Evolutionary conservation across 2,888 invertebrate genomes (phyloP), one percentile per base, ranked within the genome.

Genomic region (Dexiosoma caninum): DNA sequence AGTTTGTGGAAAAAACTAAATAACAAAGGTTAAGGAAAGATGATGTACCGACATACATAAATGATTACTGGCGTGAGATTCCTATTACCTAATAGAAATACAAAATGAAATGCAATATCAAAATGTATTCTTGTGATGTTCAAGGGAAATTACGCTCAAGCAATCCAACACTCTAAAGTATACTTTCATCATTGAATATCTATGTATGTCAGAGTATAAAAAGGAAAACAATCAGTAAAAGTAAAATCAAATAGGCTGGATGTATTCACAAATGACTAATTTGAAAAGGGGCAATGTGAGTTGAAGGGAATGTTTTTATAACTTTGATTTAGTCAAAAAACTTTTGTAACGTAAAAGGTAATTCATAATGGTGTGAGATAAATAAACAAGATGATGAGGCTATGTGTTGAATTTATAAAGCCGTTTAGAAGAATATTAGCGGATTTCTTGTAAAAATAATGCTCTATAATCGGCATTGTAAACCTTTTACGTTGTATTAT

Each of bases 211-310:
- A 60, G 19, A 2, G 37, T n/a, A n/a, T n/a, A 9, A 49, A 62
- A 40, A 40, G 59, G 49, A 71, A 51, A 60, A n/a, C n/a, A n/a
- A n/a, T 21, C 42, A 7, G 14, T 21, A 51, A 30, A 60, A 51
- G 60, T 71, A 53, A 51, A 62, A 35, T 30, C 42, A 62, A 72
- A 32, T 35, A 62, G 32, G 32, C 53, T 72, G 14, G 42, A 23
- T 27, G 21, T 40, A 16, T 42, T 40, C 60, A 32, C 21, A 69
- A 60, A 30, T 60, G 42, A n/a, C 60, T 51, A 60, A 62, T 57
- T 49, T 57, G 7, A 53, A 51, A 60, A 40, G 10, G 21, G 8
- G 51, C 19, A 14, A 14, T 10, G 12, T 42, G 2, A 12, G 2
- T 69, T 2, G 10, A 0, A 37, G 16, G 35, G 16, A 51, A 51